Percentiles rank a stretch among this genome's conserved stretches.
Evolutionary conservation across 2,888 invertebrate genomes (phyloP).

Genomic region (Epinotia ramella): DNA sequence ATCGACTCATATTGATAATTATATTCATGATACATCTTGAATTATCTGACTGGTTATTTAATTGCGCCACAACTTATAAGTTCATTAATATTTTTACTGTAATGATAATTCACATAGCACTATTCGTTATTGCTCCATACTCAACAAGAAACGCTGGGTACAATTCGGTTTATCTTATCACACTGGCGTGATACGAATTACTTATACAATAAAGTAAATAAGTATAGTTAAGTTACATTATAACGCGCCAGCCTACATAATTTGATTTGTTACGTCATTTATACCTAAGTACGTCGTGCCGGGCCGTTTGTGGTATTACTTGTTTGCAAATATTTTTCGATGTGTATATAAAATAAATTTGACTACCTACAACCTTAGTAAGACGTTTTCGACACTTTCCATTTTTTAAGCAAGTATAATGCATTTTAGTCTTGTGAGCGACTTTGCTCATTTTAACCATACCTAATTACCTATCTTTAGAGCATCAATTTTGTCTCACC

Average conservation of each 20-base stretch:
- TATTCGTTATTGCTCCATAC: not conserved
- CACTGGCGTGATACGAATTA: constrained; percentile 21
- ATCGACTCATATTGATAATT: constrained; percentile 73
- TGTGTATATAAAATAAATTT: not conserved
- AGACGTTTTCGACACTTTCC: too few species aligned
- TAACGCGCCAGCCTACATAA: constrained; percentile 1
- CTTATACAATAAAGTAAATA: constrained; percentile 23
- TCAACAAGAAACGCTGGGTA: constrained; percentile 2
- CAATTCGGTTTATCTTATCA: constrained; percentile 39
- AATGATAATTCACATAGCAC: not conserved
- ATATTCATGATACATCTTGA: constrained; percentile 70
- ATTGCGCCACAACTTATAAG: not conserved
- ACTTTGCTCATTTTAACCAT: too few species aligned
- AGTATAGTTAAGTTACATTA: constrained; percentile 12
- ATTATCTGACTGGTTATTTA: constrained; percentile 43
- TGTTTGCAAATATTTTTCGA: not conserved
- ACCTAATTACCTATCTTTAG: too few species aligned
- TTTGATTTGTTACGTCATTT: constrained; percentile 16
- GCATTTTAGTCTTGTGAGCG: too few species aligned
- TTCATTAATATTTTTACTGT: not conserved
- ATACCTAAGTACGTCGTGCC: not conserved
- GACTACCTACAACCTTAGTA: too few species aligned
- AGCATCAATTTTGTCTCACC: too few species aligned
- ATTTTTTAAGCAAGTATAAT: too few species aligned
- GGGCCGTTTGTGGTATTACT: not conserved